Conservation (phyloP, 1,140 invertebrate genomes). For the Ostrea denselamellosa region DNA sequence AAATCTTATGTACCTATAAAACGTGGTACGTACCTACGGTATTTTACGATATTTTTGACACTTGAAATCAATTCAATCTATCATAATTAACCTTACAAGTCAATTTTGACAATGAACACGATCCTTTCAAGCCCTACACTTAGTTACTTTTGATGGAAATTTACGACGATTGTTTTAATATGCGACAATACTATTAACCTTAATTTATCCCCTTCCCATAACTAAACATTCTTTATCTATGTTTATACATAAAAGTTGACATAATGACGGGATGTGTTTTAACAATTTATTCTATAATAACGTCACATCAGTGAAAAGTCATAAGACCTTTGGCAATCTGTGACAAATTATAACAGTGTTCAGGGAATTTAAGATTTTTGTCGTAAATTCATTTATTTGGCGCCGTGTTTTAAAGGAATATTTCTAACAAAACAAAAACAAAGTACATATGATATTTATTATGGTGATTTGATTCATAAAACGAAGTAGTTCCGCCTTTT, state of each 20-base stretch:
- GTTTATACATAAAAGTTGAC: neutral
- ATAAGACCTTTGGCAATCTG: neutral
- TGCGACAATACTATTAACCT: constrained; percentile 25
- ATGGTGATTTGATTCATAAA: neutral
- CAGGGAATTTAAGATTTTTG: neutral
- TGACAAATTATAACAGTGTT: neutral
- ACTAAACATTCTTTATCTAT: neutral
- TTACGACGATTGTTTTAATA: constrained; percentile 1
- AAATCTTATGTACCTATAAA: neutral
- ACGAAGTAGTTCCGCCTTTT: neutral
- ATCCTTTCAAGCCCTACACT: neutral
- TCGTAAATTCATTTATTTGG: neutral
- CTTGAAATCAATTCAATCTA: neutral
- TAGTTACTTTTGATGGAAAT: neutral
- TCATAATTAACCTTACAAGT: constrained; percentile 23
- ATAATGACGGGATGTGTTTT: neutral
- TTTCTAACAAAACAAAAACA: neutral
- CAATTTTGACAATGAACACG: neutral
- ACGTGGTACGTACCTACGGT: neutral
- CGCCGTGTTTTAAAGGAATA: neutral
- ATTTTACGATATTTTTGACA: neutral
- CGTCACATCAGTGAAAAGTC: neutral
- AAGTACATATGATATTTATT: constrained; percentile 2
- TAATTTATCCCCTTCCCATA: neutral
- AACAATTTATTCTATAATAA: neutral